Percentiles rank a stretch among this genome's conserved stretches.
These are phyloP conservation scores for Monopterus albus DNA, from an alignment of 2,113 vertebrate genomes.

Conservation along the genomic window DNA sequence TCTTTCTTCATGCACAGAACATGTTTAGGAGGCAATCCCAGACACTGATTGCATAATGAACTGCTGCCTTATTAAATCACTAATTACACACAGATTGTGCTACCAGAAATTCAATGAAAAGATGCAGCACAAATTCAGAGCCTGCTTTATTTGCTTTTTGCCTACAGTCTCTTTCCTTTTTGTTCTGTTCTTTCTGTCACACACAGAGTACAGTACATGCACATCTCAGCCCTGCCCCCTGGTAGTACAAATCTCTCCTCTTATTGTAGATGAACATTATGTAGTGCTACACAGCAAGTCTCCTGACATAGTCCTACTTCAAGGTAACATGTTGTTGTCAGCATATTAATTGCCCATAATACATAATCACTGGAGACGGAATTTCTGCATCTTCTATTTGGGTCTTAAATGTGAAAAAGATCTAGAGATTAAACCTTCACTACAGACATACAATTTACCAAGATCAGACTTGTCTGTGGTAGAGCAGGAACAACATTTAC, in stretches of 20 bases:
- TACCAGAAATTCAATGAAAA: constrained; percentile 35
- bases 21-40: not conserved
- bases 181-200: not conserved
- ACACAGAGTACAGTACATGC: not conserved
- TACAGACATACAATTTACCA: constrained; percentile 14
- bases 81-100: constrained; percentile 28
- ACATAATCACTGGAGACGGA: constrained; percentile 2
- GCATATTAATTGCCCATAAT: constrained; percentile 22
- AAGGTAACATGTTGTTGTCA: constrained; percentile 3
- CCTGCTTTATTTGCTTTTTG: not conserved
- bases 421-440: not conserved
- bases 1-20: not conserved
- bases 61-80: constrained; percentile 35
- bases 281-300: not conserved
- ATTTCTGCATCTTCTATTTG: not conserved
- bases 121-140: not conserved
- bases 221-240: not conserved
- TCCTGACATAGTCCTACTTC: constrained; percentile 1
- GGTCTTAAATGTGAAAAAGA: not conserved
- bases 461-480: constrained; percentile 4
- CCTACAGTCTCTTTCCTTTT: not conserved
- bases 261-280: constrained; percentile 10
- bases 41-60: constrained; percentile 37
- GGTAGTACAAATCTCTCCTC: not conserved
- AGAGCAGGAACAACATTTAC: constrained; percentile 10